Conservation (phyloP, 2,113 vertebrate genomes). For the Psittacara wagleri region DNA sequence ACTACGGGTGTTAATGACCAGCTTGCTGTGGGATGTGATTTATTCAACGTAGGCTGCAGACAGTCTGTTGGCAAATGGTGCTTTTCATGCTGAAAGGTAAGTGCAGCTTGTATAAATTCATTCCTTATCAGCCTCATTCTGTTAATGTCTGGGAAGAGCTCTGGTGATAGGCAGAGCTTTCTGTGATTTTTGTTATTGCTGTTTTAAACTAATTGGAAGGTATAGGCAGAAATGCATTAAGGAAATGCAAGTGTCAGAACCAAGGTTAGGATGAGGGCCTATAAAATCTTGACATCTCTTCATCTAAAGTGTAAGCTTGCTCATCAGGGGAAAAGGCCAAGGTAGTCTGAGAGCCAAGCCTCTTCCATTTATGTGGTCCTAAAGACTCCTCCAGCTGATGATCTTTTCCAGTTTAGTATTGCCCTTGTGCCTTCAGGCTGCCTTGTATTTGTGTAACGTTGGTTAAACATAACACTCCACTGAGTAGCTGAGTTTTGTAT, state of each 20-base stretch:
- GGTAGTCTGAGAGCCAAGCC: not conserved
- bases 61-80: not conserved
- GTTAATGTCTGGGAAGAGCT: not conserved
- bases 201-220: not conserved
- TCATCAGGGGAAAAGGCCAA: not conserved
- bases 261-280: not conserved
- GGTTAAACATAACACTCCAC: rapidly evolving
- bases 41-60: not conserved
- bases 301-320: not conserved
- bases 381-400: not conserved
- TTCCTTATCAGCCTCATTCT: not conserved
- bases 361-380: not conserved
- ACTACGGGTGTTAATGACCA: not conserved
- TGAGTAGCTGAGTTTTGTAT: not conserved
- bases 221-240: not conserved
- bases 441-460: not conserved
- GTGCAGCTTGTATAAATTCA: not conserved
- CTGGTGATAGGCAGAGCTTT: not conserved
- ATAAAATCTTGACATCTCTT: not conserved
- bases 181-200: not conserved
- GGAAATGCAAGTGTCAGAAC: not conserved
- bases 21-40: not conserved
- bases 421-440: not conserved
- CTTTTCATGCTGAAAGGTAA: not conserved
- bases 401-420: not conserved